Conservation (phyloP, 2,888 invertebrate genomes). For the Campaea margaritaria region DNA sequence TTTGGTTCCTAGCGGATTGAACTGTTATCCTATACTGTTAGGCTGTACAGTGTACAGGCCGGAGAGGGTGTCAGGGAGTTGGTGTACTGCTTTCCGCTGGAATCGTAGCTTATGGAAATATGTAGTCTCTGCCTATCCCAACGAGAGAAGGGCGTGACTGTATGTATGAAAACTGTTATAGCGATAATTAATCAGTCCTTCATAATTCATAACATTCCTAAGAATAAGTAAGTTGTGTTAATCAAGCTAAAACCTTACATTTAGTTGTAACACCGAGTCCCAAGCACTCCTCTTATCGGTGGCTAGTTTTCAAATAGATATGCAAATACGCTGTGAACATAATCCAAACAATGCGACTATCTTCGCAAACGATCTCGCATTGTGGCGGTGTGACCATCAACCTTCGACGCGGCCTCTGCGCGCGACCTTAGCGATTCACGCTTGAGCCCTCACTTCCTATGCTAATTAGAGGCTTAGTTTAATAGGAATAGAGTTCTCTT, state of each 20-base stretch:
- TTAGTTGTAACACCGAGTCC: not conserved
- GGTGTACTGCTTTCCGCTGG: no score
- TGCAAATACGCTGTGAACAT: constrained; percentile 19
- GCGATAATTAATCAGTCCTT: no score
- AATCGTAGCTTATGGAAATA: no score
- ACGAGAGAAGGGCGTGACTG: no score
- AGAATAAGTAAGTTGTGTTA: no score
- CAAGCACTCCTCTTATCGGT: constrained; percentile 1
- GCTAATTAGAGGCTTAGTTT: not conserved
- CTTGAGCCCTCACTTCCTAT: not conserved
- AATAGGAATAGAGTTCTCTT: no score
- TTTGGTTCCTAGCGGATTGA: not conserved
- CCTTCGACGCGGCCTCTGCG: constrained; percentile 32
- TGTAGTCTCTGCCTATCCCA: no score
- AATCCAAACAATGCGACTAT: constrained; percentile 25
- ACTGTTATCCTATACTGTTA: no score
- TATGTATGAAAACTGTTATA: no score
- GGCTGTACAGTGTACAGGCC: no score
- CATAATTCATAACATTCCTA: no score
- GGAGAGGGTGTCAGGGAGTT: no score
- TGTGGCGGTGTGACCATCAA: constrained; percentile 15
- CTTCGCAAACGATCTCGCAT: constrained; percentile 25
- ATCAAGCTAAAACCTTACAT: not conserved
- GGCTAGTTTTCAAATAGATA: constrained; percentile 14
- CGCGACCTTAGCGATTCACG: constrained; percentile 13